phyloP scores from a whole-genome alignment of 1,140 invertebrate species.

The Magallana gigas region DNA sequence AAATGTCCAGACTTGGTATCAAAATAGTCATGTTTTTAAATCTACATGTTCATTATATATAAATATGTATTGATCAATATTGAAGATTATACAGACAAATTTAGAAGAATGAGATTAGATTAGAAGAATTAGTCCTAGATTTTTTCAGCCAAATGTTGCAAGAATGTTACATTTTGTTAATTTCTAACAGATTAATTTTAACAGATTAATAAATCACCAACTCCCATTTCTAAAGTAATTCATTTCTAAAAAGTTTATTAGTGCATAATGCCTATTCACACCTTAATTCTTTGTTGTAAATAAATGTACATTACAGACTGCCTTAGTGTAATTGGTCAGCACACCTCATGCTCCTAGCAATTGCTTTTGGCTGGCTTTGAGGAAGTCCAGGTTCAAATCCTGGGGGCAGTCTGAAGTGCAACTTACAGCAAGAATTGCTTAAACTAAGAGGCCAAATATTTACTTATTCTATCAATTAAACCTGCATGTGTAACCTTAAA shows the following conservation, averaged over 20 bases:
- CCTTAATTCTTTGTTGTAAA: not conserved
- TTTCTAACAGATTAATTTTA: too few species aligned
- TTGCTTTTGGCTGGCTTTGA: not conserved
- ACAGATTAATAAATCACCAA: too few species aligned
- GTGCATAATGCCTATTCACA: not conserved
- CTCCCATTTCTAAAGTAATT: not conserved
- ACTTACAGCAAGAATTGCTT: not conserved
- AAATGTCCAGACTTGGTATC: not conserved
- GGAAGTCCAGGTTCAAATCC: conserved; percentile 14
- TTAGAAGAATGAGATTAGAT: too few species aligned
- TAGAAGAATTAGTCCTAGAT: too few species aligned
- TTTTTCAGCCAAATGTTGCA: too few species aligned
- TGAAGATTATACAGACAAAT: too few species aligned
- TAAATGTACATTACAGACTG: not conserved
- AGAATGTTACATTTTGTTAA: too few species aligned
- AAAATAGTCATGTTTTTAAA: too few species aligned
- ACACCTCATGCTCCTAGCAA: not conserved
- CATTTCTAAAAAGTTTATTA: not conserved
- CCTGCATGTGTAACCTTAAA: too few species aligned
- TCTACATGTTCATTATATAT: too few species aligned
- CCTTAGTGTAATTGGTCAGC: conserved; percentile 17
- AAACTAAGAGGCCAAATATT: not conserved
- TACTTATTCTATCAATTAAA: too few species aligned
- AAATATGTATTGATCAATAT: too few species aligned
- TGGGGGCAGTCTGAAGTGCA: conserved; percentile 8